Base-by-base conservation (phyloP, 2,113 vertebrate genomes). In the Eonycteris spelaea region DNA sequence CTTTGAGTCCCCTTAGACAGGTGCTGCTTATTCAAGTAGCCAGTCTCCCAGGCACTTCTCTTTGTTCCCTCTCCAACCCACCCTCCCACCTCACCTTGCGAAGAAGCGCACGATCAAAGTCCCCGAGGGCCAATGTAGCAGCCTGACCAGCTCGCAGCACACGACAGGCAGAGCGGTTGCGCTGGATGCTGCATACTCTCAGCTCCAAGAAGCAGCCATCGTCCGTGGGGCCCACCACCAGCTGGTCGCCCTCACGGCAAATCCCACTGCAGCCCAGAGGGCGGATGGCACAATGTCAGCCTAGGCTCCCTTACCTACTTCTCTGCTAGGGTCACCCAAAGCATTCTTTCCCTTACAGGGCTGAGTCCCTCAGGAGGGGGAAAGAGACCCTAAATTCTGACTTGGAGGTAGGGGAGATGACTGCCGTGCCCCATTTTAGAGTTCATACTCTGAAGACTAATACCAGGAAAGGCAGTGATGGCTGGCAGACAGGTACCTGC, bases 121-220 rank as follows among this genome's bases (percentile, higher is more conserved):
- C 98, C 1, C 99, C 99, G 0, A 99, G 99, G 11, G 99, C 99
- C 40, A 99, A 97, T 0, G 99, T 99, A 61, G 99, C 99, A 7
- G 99, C 99, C 98, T 99, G 99, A 55, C 99, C 99, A 0, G 99
- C 99, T 78, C 99, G 98, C 70, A 99, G 99, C 51, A 99, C 99
- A 0, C 99, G 99, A 95, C 99, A 99, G 1, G 99, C 99, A 0
- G 99, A 99, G 90, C 99, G 99, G 97, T 99, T 99, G 90, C 99
- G 99, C 90, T 99, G 99, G 98, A 99, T 99, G 95, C 99, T 99
- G 98, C 99, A 99, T 1, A 99, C 98, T 26, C 98, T 99, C 97
- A 99, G 97, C 83, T 99, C 99, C 90, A 99, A 99, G 98, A 99
- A 99, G 91, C 99, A 98, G 53, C 99, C 99, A 0, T 98, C 99